Conservation (phyloP, 1,140 invertebrate genomes). For the Hyles vespertilio region DNA sequence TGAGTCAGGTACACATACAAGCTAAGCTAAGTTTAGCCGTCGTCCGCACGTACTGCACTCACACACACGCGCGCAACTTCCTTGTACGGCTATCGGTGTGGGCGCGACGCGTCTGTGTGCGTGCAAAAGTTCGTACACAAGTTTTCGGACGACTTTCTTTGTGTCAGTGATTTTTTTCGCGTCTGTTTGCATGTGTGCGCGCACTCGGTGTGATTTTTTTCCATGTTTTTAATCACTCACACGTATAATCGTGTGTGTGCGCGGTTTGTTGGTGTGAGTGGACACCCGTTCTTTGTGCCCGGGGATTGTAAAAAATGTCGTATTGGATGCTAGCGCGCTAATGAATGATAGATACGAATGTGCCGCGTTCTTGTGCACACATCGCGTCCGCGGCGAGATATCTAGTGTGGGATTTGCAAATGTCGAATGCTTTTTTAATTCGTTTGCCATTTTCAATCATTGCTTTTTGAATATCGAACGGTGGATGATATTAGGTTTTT, state of each 20-base stretch:
- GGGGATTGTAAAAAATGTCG: conserved; percentile 74
- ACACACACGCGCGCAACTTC: conserved; percentile 49
- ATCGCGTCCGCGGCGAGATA: conserved; percentile 42
- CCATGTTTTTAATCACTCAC: conserved; percentile 58
- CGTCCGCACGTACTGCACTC: conserved; percentile 49
- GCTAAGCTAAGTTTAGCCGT: conserved; percentile 67
- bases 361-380: conserved; percentile 40
- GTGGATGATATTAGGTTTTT: conserved; percentile 33
- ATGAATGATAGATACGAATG: conserved; percentile 73
- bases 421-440: conserved; percentile 37
- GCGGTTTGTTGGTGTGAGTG: conserved; percentile 54
- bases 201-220: conserved; percentile 68
- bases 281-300: conserved; percentile 66
- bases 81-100: conserved; percentile 45
- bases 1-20: conserved; percentile 46
- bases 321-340: conserved; percentile 73
- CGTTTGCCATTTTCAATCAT: conserved; percentile 16
- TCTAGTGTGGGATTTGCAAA: conserved; percentile 58
- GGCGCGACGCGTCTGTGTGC: conserved; percentile 30
- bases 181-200: conserved; percentile 49
- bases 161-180: conserved; percentile 73
- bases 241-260: conserved; percentile 34
- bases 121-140: conserved; percentile 70
- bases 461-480: conserved; percentile 43
- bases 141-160: conserved; percentile 74